Percentiles rank a stretch among this genome's conserved stretches.
phyloP scores from a whole-genome alignment of 1,140 invertebrate genomes.

The Panagrolaimus sp. region DNA sequence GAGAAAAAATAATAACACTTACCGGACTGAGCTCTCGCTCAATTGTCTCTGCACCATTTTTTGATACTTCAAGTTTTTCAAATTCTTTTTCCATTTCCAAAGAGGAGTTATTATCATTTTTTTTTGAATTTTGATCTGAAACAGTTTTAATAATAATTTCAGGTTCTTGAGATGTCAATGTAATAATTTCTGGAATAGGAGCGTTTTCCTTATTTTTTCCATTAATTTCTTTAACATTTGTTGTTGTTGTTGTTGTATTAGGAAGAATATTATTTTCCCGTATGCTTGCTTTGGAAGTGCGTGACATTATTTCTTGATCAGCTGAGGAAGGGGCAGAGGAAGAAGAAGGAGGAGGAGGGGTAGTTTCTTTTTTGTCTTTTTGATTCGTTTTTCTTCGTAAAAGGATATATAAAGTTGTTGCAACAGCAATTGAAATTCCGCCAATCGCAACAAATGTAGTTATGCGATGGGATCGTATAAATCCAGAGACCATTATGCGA shows the following conservation, averaged over 20 bases:
- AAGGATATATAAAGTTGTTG: constrained; percentile 1
- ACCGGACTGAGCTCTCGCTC: not conserved
- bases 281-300: too few relatives aligned
- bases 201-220: too few relatives aligned
- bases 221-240: too few relatives aligned
- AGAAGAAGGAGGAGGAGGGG: too few relatives aligned
- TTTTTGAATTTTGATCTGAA: not conserved
- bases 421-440: not conserved
- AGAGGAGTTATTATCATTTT: not conserved
- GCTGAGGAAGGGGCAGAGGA: too few relatives aligned
- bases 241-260: too few relatives aligned
- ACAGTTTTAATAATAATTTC: not conserved
- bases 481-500: constrained; percentile 14
- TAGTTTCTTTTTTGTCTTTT: not conserved
- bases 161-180: not conserved
- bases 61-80: not conserved
- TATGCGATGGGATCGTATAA: not conserved
- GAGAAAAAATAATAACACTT: not conserved
- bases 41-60: not conserved
- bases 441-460: constrained; percentile 6
- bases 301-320: too few relatives aligned
- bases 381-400: not conserved
- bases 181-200: too few relatives aligned
- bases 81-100: too few relatives aligned
- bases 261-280: too few relatives aligned